Percentiles rank a stretch among this genome's conserved stretches.
These are phyloP conservation scores for Stenopsyche tienmushanensis DNA, from an alignment of 1,140 invertebrate species.

Conservation along the genomic window DNA sequence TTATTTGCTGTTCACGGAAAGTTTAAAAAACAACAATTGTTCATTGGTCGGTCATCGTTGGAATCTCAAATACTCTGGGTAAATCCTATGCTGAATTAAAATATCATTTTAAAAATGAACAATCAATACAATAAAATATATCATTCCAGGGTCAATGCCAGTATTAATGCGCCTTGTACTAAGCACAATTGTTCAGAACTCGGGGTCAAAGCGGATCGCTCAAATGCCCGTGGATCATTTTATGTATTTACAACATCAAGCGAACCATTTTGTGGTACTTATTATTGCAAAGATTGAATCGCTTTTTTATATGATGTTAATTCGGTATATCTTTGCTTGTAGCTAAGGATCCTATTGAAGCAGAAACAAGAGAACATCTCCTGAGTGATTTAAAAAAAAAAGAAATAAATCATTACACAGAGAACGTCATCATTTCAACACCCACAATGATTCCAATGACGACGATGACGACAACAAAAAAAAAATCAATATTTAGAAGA, in stretches of 20 bases:
- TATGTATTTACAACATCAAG: conserved; percentile 43
- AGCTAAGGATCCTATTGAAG: not conserved
- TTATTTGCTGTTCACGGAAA: conserved; percentile 60
- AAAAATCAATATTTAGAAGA: not conserved
- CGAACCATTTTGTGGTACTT: conserved; percentile 47
- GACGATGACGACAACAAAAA: not conserved
- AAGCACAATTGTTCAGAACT: conserved; percentile 33
- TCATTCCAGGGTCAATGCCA: conserved; percentile 28
- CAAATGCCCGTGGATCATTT: conserved; percentile 44
- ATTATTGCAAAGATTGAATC: not conserved
- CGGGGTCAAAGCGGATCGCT: conserved; percentile 44
- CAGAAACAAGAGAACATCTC: not conserved
- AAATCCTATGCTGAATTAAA: not conserved
- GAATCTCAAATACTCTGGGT: conserved; percentile 55
- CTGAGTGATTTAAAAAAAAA: not conserved
- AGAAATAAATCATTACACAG: not conserved
- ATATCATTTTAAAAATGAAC: conserved; percentile 1
- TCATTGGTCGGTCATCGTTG: conserved; percentile 56
- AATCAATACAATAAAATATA: not conserved
- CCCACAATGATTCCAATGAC: too few relatives aligned
- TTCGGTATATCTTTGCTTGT: too few relatives aligned
- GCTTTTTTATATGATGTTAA: too few relatives aligned
- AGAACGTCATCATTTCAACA: too few relatives aligned
- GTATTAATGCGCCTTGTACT: conserved; percentile 9
- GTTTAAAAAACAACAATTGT: conserved; percentile 54